Evolutionary conservation across 1,140 invertebrate species (phyloP).

Genomic region (Drosophila busckii): DNA sequence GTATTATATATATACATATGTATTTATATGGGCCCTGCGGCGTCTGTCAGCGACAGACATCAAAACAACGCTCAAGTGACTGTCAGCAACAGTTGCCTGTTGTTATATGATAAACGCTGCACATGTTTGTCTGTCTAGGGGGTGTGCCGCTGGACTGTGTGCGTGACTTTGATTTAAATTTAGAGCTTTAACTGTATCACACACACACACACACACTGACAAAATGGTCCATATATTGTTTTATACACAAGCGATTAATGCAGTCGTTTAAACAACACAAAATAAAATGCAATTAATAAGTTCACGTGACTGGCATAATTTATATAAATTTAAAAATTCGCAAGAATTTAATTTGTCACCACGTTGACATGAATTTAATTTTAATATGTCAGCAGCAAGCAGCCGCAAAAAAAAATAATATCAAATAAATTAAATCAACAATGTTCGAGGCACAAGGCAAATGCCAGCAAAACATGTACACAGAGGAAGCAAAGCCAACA

Average conservation of each 20-base stretch:
- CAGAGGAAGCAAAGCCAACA: background rate
- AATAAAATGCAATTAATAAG: too few species aligned
- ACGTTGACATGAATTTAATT: background rate
- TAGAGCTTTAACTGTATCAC: constrained; percentile 38
- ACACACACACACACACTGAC: too few species aligned
- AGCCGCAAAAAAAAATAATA: constrained; percentile 19
- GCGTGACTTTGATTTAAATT: constrained; percentile 34
- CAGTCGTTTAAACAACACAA: too few species aligned
- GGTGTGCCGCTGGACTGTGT: constrained; percentile 3
- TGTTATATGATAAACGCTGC: constrained; percentile 32
- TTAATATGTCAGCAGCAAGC: background rate
- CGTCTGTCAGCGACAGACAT: constrained; percentile 46
- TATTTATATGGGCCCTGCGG: constrained; percentile 14
- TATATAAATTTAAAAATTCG: background rate
- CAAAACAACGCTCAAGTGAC: constrained; percentile 30
- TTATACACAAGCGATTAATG: too few species aligned
- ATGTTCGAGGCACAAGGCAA: constrained; percentile 24
- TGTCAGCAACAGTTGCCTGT: constrained; percentile 63
- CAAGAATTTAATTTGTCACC: constrained; percentile 10
- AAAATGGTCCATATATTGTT: too few species aligned
- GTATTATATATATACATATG: background rate
- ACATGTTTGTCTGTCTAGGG: constrained; percentile 12
- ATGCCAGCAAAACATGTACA: constrained; percentile 19
- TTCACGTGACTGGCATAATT: too few species aligned
- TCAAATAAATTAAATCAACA: constrained; percentile 44